These are phyloP conservation scores for Xanthorhoe spadicearia DNA, from an alignment of 2,888 invertebrate species.

Conservation along the genomic window DNA sequence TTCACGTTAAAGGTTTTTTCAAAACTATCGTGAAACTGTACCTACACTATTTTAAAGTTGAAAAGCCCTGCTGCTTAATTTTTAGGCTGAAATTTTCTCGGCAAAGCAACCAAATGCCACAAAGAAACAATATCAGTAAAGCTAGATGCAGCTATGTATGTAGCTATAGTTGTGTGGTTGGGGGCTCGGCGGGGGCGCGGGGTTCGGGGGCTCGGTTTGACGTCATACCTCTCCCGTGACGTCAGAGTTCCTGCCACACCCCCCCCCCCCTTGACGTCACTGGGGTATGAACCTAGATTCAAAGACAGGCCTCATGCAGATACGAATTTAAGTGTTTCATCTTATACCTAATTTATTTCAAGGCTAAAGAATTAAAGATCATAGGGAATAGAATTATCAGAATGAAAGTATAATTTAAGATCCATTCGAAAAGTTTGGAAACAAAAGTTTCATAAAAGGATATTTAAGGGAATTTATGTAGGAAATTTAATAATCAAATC, in stretches of 20 bases:
- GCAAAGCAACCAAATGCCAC: conserved; percentile 48
- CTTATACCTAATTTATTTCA: no score
- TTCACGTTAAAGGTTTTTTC: background rate
- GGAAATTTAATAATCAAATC: background rate
- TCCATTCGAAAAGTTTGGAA: background rate
- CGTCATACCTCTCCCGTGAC: conserved; percentile 82
- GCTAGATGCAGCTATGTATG: conserved; percentile 43
- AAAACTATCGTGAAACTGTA: background rate
- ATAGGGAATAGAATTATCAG: background rate
- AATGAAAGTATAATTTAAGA: background rate
- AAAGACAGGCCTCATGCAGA: conserved; percentile 8
- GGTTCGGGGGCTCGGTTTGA: conserved; percentile 67
- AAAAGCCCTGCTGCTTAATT: no score
- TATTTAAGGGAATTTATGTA: background rate
- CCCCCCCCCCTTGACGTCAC: conserved; percentile 81
- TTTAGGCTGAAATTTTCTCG: background rate
- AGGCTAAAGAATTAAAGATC: background rate
- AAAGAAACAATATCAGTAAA: conserved; percentile 73
- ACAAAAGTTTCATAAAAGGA: background rate
- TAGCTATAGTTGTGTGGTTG: conserved; percentile 60
- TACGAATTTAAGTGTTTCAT: conserved; percentile 1
- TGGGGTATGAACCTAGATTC: conserved; percentile 50
- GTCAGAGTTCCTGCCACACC: conserved; percentile 80
- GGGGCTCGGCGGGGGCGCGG: conserved; percentile 51
- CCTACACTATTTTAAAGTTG: background rate